These are phyloP conservation scores for Nyctibius bracteatus DNA, from an alignment of 2,113 vertebrate species.

Conservation along the genomic window DNA sequence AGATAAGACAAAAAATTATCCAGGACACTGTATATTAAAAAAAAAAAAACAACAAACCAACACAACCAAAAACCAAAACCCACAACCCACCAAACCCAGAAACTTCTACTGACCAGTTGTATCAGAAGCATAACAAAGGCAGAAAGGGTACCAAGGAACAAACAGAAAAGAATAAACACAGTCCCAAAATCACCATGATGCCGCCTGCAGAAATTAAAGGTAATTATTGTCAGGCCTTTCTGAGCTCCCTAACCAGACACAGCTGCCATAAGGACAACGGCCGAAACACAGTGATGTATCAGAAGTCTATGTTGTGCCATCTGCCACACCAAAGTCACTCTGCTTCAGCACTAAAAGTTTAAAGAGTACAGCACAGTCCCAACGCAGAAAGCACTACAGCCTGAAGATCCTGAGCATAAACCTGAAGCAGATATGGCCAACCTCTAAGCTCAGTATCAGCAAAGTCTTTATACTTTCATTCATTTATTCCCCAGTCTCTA, in stretches of 20 bases:
- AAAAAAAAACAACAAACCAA: background rate
- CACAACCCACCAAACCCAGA: background rate
- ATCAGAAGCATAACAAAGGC: background rate
- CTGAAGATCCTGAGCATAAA: background rate
- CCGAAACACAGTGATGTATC: slow-evolving; percentile 30
- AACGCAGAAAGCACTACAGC: background rate
- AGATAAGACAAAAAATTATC: background rate
- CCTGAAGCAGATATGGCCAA: rapidly evolving
- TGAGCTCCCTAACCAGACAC: slow-evolving; percentile 44
- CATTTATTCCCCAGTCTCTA: background rate
- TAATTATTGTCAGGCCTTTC: slow-evolving; percentile 43
- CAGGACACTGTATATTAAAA: background rate
- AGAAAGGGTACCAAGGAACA: background rate
- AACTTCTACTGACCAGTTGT: background rate
- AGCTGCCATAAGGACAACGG: slow-evolving; percentile 40
- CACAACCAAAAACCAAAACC: background rate
- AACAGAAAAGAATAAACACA: background rate
- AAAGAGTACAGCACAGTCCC: background rate
- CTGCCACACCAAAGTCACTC: slow-evolving; percentile 48
- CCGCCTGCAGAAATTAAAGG: slow-evolving; percentile 40
- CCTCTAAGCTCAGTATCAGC: background rate
- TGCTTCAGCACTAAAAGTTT: background rate
- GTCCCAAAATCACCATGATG: background rate
- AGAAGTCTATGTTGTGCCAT: slow-evolving; percentile 32
- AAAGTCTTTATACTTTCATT: background rate